A percentile compares a stretch with the other conserved stretches of the same genome.
phyloP scores from a whole-genome alignment of 30 jellyfish, hydroid and myxozoan genomes.

The Sanderia malayensis region DNA sequence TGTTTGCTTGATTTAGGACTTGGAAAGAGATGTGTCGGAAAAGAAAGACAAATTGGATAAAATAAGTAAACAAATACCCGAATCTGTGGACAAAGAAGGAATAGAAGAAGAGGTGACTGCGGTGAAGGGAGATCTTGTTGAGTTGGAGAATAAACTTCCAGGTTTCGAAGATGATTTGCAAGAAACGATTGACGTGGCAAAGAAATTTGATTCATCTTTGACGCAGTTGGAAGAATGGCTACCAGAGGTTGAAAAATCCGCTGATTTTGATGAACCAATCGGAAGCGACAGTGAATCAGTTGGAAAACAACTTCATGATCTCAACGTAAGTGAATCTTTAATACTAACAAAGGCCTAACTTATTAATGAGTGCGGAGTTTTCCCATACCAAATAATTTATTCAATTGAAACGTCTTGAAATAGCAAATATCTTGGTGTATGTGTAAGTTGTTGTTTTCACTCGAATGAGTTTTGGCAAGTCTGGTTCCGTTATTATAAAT shows the following conservation, averaged over 20 bases:
- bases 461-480: no score
- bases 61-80: conserved; percentile 41
- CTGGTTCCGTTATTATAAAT: no score
- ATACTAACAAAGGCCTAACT: no score
- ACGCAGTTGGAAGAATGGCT: conserved; percentile 75
- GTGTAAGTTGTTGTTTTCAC: no score
- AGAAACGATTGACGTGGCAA: conserved; percentile 55
- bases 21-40: conserved; percentile 36
- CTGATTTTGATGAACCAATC: conserved; percentile 58
- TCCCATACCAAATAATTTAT: no score
- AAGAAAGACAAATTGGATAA: conserved; percentile 46
- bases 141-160: conserved; percentile 31
- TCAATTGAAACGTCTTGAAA: no score
- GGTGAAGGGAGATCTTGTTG: conserved; percentile 28
- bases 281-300: conserved; percentile 57
- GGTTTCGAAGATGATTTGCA: conserved; percentile 49
- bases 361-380: no score
- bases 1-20: no score
- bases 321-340: conserved; percentile 80
- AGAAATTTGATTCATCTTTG: conserved; percentile 53
- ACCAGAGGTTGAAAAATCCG: conserved; percentile 51
- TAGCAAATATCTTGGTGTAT: no score
- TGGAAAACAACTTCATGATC: conserved; percentile 49
- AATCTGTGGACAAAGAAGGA: conserved; percentile 48
- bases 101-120: conserved; percentile 63